Evolutionary conservation across 2,797 vertebrate genomes (phyloP), one percentile per base, ranked within the genome.

Genomic region (Gouania willdenowi): DNA sequence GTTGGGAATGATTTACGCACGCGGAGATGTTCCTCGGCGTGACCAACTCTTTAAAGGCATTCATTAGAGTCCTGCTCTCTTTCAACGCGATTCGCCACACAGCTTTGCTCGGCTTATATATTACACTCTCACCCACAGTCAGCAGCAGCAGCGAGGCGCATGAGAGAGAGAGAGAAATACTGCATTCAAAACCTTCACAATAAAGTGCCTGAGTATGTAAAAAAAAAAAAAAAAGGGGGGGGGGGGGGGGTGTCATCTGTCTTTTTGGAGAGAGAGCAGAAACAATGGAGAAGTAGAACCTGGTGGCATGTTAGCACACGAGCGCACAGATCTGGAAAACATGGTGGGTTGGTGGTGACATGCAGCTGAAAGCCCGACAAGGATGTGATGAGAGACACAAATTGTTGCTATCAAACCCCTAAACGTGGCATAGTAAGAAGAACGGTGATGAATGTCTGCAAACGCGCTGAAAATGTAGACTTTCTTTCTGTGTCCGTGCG

Each of bases 1-100:
- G 89, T 85, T 92, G 89, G 88, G 91, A 88, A 82, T 88, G 79
- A 82, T 86, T 87, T 89, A 87, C 89, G 92, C 92, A 89, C 85
- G 85, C 13, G 26, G 10, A 21, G 65, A 87, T 92, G 92, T 91
- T 88, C 84, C 81, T 86, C 84, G 64, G 91, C 81, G 76, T 94
- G 93, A 94, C 90, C 87, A 82, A 86, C 75, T 85, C 82, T 88
- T 89, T 88, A 91, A 91, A 91, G 83, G 86, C 89, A 92, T 95
- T 93, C 91, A 93, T 94, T 92, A 92, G 84, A 89, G 86, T 69
- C 61, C 87, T 80, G 86, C 87, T 89, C 84, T 28, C 81, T 90
- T 92, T 93, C 90, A 89, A 65, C 73, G 57, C 87, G 81, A 91
- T 94, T 95, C 87, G 87, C 89, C 88, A 93, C 91, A 88, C 84